Evolutionary conservation across 2,113 vertebrate genomes (phyloP).

Genomic region (Sceloporus tristichus): DNA sequence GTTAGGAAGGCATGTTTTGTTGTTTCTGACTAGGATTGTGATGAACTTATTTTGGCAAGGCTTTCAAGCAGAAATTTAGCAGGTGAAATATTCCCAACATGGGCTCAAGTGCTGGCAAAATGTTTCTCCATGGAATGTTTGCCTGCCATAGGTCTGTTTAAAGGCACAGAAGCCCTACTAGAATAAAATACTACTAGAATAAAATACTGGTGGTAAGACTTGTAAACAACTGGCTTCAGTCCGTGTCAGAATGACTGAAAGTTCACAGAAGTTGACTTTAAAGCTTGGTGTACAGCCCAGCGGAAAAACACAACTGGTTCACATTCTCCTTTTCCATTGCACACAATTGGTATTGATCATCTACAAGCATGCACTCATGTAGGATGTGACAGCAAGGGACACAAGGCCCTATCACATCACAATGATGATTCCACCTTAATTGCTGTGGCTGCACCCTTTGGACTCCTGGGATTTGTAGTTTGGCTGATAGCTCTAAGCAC

Average conservation of each 20-base stretch:
- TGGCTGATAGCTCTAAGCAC: too few relatives aligned
- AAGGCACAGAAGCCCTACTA: neutral
- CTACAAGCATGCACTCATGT: neutral
- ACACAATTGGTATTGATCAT: neutral
- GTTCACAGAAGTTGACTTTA: neutral
- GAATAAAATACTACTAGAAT: neutral
- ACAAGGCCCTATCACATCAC: too few relatives aligned
- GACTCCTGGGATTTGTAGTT: neutral
- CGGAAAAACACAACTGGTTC: neutral
- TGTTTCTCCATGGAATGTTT: neutral
- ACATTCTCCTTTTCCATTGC: neutral
- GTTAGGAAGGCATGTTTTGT: constrained; percentile 24
- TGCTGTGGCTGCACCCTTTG: too few relatives aligned
- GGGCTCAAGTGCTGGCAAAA: neutral
- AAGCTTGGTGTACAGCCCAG: neutral
- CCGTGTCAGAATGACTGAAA: neutral
- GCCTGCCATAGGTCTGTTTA: neutral
- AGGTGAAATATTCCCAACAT: neutral
- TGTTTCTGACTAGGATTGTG: constrained; percentile 10
- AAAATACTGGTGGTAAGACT: neutral
- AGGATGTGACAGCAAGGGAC: too few relatives aligned
- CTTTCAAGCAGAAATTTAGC: neutral
- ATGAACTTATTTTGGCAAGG: neutral
- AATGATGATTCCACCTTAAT: too few relatives aligned
- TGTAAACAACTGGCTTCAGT: neutral